Evolutionary conservation across 1,140 invertebrate genomes (phyloP).

Genomic region (Kradibia gibbosae): DNA sequence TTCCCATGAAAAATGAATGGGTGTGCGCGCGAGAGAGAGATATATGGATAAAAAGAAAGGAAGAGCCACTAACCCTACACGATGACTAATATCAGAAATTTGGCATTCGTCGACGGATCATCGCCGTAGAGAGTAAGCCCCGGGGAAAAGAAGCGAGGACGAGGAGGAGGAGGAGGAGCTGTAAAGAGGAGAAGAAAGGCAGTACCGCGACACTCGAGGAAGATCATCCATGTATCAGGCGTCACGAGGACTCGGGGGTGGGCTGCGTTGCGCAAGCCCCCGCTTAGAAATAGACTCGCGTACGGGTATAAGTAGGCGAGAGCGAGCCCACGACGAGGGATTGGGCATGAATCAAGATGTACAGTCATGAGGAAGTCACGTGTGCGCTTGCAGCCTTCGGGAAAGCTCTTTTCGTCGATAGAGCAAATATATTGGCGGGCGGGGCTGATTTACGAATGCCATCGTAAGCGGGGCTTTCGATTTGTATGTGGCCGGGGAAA

Average conservation of each 20-base stretch:
- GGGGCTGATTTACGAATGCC: conserved; percentile 6
- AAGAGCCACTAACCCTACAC: conserved; percentile 2
- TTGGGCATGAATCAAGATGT: conserved; percentile 2
- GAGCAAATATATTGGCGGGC: neutral
- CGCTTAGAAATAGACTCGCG: conserved; percentile 21
- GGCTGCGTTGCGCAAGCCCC: neutral
- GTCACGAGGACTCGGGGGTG: neutral
- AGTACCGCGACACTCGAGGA: conserved; percentile 22
- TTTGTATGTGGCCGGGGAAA: conserved; percentile 7
- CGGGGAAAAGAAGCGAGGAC: neutral
- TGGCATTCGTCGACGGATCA: conserved; percentile 28
- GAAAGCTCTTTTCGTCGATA: conserved; percentile 17
- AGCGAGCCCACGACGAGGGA: neutral
- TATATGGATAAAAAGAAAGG: neutral
- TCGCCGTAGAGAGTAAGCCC: neutral
- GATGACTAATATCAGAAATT: conserved; percentile 45
- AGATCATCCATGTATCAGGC: conserved; percentile 31
- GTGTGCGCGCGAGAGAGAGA: neutral
- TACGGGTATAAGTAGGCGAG: conserved; percentile 20
- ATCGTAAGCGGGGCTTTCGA: neutral
- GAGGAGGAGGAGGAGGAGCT: neutral
- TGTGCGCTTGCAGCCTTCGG: neutral
- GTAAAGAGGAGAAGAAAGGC: neutral
- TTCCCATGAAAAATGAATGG: neutral
- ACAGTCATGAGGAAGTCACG: conserved; percentile 17